Evolutionary conservation across 1,140 invertebrate genomes (phyloP), one percentile per base, ranked within the genome.

Genomic region (Ceratina calcarata): DNA sequence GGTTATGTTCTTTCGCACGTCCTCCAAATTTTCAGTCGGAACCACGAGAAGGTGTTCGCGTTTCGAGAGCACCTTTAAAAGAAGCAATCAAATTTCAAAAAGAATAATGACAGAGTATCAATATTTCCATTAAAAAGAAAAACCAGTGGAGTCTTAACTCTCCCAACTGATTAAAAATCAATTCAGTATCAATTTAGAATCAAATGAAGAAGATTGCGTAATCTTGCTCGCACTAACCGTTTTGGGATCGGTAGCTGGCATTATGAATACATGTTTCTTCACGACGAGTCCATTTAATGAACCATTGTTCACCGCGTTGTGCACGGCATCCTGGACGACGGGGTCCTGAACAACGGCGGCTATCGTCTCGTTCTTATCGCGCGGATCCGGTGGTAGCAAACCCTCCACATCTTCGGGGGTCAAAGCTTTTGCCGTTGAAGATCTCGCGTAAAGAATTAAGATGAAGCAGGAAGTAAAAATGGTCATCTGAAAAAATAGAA

Each of bases 11-110:
- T 74, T 82, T 3, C 73, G 55, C 8, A 87, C 80, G 49, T 87
- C 85, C 8, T 87, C 82, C 68, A 87, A 66, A n/a, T 87, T 70
- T n/a, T 20, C 66, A 12, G 85, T 79, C 0, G 90, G 90, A 51
- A 89, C 86, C 3, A 86, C 86, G 6, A 90, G 87, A 60, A 91
- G 69, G 57, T 91, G 89, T 16, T 90, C 86, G 8, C 88, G 83
- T 37, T 89, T 84, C 3, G 90, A 83, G 1, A 91, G 80, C n/a
- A 91, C 83, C 90, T 91, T 80, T 12, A 78, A 73, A 37, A 45
- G 64, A 18, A 60, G 13, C 3, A 16, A 57, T 57, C 53, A 37
- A 37, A 37, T 37, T 37, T 37, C 53, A 55, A 57, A 7, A 32
- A 32, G 27, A 32, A 32, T 32, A n/a, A 16, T 57, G 13, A 45